Base-by-base conservation (phyloP, 1,140 invertebrate genomes). In the Probaryconus sp. region DNA sequence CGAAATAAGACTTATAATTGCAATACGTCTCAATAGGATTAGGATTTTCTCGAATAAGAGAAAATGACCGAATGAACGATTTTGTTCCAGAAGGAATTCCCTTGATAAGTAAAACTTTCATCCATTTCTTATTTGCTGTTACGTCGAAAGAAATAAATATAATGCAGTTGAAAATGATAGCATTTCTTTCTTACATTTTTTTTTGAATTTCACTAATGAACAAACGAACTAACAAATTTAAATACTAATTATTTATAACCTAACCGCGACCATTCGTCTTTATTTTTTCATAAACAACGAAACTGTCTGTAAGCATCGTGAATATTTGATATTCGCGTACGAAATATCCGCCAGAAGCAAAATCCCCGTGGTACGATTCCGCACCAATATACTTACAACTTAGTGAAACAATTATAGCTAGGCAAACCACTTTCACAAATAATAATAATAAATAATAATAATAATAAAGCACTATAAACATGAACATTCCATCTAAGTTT, bases 381-480 rank as follows among this genome's bases (percentile, higher is more conserved):
- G 33, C 24, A 33, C 42, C 63, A 56, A 67, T 67, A 64, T 50
- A 56, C 43, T 67, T 50, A 56, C 33, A 45, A 53, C 61, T 64
- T 53, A 56, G 51, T 42, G 43, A 67, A 67, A 67, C 51, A 67
- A 67, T 67, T 56, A 67, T 50, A 56, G 33, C 13, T 18, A 24
- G 9, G 35, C 31, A 48, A 67, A 56, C 50, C 21, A 48, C 40
- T 48, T 64, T 48, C 61, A 20, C 60, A 51, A 63, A 63, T 63
- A 65, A 53, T 55, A 47, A 24, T 55, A 65, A 55, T 65, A 65
- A 65, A 53, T 55, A 47, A 24, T 55, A 65, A 55, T 65, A 65
- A 65, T 55, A 65, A 65, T 53, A 55, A 65, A 65, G 48, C 38
- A 37, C 14, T 47, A 65, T 30, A 47, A 55, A 55, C 43, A 37